These are phyloP conservation scores for Scartelaos histophorus DNA, from an alignment of 2,113 vertebrate genomes.

Conservation along the genomic window DNA sequence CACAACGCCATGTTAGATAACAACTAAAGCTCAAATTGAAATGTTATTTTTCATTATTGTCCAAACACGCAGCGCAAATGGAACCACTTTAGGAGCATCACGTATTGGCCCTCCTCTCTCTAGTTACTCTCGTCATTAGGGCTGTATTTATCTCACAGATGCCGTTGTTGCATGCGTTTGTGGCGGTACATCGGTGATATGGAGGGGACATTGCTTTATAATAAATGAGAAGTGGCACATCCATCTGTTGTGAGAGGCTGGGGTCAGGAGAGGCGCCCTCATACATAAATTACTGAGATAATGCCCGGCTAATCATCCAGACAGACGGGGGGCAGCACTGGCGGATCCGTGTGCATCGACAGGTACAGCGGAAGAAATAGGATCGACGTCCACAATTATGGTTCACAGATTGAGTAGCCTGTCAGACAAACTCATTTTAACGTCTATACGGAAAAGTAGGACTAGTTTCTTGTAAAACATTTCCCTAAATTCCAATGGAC, in stretches of 20 bases:
- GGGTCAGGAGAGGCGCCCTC: constrained; percentile 64
- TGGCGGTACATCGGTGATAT: constrained; percentile 7
- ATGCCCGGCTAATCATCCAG: constrained; percentile 64
- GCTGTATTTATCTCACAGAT: constrained; percentile 57
- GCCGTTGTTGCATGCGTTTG: constrained; percentile 42
- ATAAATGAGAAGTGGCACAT: constrained; percentile 68
- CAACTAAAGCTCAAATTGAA: constrained; percentile 64
- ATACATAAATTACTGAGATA: constrained; percentile 69
- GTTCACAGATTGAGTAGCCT: neutral
- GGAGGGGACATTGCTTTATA: constrained; percentile 43
- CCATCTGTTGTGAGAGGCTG: constrained; percentile 63
- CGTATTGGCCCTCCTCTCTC: constrained; percentile 39
- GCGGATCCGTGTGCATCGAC: constrained; percentile 18
- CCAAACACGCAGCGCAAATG: constrained; percentile 31
- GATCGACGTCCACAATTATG: constrained; percentile 37
- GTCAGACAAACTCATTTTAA: neutral
- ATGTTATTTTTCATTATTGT: constrained; percentile 64
- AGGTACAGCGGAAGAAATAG: constrained; percentile 26
- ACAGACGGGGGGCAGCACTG: constrained; percentile 40
- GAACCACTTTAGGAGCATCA: constrained; percentile 49
- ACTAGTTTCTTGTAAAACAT: no score
- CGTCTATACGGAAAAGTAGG: no score
- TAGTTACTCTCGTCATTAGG: constrained; percentile 52
- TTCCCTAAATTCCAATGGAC: no score
- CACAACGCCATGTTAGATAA: constrained; percentile 29